Conservation (phyloP, 1,140 invertebrate species). For the Ceratoteleas bidentatus region DNA sequence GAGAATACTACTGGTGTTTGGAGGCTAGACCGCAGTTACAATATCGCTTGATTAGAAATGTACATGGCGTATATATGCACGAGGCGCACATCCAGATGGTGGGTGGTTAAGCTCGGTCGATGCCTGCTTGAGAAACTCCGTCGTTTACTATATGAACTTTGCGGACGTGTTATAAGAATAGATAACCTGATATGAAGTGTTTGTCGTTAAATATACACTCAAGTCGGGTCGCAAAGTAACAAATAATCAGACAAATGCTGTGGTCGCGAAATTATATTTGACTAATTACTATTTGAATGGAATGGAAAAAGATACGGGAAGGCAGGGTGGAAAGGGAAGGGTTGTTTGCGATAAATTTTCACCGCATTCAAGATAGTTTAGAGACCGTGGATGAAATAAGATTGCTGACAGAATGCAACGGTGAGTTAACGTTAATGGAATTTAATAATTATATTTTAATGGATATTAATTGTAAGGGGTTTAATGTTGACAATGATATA, state of each 20-base stretch:
- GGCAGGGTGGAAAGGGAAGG: constrained; percentile 4
- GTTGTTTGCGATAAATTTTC: constrained; percentile 41
- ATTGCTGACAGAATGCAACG: too few relatives aligned
- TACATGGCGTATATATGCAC: constrained; percentile 80
- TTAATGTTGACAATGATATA: too few relatives aligned
- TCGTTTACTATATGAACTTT: constrained; percentile 80
- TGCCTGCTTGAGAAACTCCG: constrained; percentile 80
- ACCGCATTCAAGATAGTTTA: constrained; percentile 21
- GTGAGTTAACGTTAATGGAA: too few relatives aligned
- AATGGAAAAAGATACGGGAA: constrained; percentile 38
- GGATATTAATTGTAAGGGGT: too few relatives aligned
- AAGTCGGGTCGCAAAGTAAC: constrained; percentile 57
- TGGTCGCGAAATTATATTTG: constrained; percentile 49
- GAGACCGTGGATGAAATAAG: background rate
- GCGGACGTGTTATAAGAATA: constrained; percentile 81
- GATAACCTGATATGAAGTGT: constrained; percentile 68
- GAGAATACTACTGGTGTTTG: constrained; percentile 75
- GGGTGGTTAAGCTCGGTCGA: constrained; percentile 76
- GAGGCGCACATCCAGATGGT: constrained; percentile 79
- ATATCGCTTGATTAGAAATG: constrained; percentile 83
- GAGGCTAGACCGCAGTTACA: constrained; percentile 82
- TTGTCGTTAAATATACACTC: constrained; percentile 55
- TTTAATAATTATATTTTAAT: too few relatives aligned
- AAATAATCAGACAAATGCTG: constrained; percentile 56
- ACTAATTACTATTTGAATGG: constrained; percentile 63